phyloP scores from a whole-genome alignment of 2,113 vertebrate species.

The Plotosus lineatus region DNA sequence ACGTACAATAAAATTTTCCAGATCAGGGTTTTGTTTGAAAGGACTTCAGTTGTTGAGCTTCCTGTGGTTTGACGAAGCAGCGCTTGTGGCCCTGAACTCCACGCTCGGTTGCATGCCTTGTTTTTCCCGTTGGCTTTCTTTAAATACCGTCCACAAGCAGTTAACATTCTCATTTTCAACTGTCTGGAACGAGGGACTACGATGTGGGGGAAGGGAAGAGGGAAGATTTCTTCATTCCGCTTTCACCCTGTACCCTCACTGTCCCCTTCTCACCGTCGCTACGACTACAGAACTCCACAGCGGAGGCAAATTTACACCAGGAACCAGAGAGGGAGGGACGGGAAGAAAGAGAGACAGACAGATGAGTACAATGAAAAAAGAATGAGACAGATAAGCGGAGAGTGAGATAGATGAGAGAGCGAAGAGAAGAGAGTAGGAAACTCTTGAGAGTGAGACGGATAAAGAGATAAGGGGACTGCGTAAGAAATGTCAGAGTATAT shows the following conservation, averaged over 20 bases:
- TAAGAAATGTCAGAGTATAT: background rate
- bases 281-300: background rate
- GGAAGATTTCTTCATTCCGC: background rate
- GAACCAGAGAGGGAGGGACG: too few species aligned
- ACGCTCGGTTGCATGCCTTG: conserved; percentile 24
- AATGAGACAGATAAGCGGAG: conserved; percentile 2
- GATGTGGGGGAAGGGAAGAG: conserved; percentile 11
- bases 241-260: conserved; percentile 13
- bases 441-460: conserved; percentile 2
- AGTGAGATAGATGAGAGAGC: conserved; percentile 6
- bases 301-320: background rate
- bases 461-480: background rate
- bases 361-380: background rate
- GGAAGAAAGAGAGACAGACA: background rate
- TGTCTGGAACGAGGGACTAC: conserved; percentile 17
- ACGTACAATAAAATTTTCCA: background rate
- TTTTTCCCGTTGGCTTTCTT: conserved; percentile 20
- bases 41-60: conserved; percentile 6
- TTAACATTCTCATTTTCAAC: conserved; percentile 33
- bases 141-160: conserved; percentile 38
- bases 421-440: conserved; percentile 11
- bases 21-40: background rate
- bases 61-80: background rate
- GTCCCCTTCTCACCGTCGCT: background rate
- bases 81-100: background rate